Conservation (phyloP, 1,140 invertebrate genomes). For the Vanessa tameamea region DNA sequence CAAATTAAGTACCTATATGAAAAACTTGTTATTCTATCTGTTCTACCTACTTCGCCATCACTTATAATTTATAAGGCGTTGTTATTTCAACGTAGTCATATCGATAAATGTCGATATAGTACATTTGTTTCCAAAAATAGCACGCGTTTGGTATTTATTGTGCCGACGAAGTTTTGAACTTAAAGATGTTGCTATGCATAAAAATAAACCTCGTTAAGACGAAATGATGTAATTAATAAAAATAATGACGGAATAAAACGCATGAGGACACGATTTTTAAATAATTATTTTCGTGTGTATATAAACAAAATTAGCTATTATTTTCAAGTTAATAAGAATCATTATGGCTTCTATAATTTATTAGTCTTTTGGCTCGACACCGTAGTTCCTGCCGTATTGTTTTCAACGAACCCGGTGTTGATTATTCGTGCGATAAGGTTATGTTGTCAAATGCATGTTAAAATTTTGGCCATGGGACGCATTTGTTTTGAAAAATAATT, state of each 20-base stretch:
- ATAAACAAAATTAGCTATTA: slow-evolving; percentile 38
- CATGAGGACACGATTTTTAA: slow-evolving; percentile 18
- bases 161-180: no score
- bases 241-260: background rate
- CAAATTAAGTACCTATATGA: no score
- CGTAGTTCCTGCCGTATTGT: slow-evolving; percentile 73
- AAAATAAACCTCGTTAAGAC: background rate
- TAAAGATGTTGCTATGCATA: background rate
- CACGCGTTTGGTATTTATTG: background rate
- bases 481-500: slow-evolving; percentile 29
- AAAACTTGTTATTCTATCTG: no score
- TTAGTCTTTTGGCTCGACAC: slow-evolving; percentile 44
- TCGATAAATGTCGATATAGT: no score
- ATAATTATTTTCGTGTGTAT: background rate
- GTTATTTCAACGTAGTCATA: no score
- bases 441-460: slow-evolving; percentile 35
- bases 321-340: slow-evolving; percentile 30
- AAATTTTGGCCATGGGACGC: slow-evolving; percentile 38
- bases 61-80: no score
- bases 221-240: background rate
- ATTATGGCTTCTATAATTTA: slow-evolving; percentile 30
- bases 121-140: background rate
- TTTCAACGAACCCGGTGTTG: slow-evolving; percentile 49
- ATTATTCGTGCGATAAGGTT: slow-evolving; percentile 58
- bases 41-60: no score